Percentiles rank a stretch among this genome's conserved stretches.
Conservation (phyloP, 2,797 vertebrate species). For the Cuculus canorus region DNA sequence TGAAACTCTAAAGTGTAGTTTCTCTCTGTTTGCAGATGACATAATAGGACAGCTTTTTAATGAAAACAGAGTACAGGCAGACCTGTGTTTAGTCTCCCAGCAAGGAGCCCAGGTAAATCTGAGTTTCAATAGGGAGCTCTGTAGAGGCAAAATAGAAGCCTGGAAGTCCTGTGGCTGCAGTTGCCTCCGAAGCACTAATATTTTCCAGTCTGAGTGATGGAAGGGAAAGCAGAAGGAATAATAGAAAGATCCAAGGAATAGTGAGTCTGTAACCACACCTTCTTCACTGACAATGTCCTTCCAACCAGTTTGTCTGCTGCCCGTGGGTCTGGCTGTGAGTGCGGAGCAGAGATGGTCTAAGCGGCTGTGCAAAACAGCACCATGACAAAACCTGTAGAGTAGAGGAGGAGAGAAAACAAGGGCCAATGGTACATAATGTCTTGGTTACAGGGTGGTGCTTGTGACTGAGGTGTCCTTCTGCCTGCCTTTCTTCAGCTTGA, state of each 20-base stretch:
- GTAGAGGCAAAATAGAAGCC: background rate
- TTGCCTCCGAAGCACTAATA: background rate
- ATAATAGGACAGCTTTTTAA: background rate
- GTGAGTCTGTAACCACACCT: background rate
- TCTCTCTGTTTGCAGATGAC: background rate
- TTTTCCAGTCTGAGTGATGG: background rate
- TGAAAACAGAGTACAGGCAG: background rate
- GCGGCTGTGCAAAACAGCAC: too few relatives aligned
- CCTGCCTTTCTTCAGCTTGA: background rate
- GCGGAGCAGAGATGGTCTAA: background rate
- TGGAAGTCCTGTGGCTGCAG: background rate
- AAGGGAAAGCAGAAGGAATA: background rate
- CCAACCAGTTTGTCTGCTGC: background rate
- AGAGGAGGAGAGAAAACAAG: background rate
- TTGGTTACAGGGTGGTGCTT: background rate
- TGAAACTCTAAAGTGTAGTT: background rate
- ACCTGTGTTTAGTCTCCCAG: background rate
- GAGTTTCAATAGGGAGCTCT: background rate
- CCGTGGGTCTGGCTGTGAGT: background rate
- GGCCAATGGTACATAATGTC: background rate
- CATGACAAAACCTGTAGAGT: background rate
- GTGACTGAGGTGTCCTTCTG: background rate
- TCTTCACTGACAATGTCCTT: background rate
- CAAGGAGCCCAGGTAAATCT: background rate
- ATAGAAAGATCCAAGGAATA: background rate